Percentiles rank a stretch among this genome's conserved stretches.
phyloP scores from a whole-genome alignment of 2,888 invertebrate genomes.

The Drosophila diplacantha region DNA sequence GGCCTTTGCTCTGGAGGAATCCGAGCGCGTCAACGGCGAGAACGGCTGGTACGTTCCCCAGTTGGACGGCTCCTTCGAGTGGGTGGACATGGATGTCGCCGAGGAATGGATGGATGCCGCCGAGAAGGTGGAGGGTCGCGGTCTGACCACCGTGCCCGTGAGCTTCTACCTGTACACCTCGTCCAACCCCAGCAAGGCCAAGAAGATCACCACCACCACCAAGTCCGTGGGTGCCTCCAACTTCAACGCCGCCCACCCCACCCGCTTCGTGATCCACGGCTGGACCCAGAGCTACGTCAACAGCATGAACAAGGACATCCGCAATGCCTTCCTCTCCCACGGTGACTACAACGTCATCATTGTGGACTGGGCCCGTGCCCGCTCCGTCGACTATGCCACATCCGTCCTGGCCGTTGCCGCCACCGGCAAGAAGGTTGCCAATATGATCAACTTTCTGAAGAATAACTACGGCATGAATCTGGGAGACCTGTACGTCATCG shows the following conservation, averaged over 20 bases:
- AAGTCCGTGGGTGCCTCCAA: conserved; percentile 49
- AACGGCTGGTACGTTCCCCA: conserved; percentile 68
- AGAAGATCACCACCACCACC: conserved; percentile 48
- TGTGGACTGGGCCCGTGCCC: conserved; percentile 81
- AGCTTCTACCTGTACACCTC: conserved; percentile 66
- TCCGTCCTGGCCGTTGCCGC: conserved; percentile 78
- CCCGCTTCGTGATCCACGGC: conserved; percentile 79
- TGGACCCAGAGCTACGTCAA: conserved; percentile 80
- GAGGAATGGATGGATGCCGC: conserved; percentile 47
- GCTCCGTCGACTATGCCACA: conserved; percentile 80
- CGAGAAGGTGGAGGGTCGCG: conserved; percentile 43
- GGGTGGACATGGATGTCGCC: conserved; percentile 59
- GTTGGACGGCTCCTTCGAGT: conserved; percentile 57
- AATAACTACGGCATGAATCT: conserved; percentile 78
- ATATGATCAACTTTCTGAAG: conserved; percentile 76
- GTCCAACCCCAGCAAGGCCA: conserved; percentile 56
- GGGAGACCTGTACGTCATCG: conserved; percentile 79
- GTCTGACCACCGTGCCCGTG: conserved; percentile 45
- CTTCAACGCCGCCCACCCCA: conserved; percentile 57
- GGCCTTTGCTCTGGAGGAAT: conserved; percentile 33
- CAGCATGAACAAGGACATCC: conserved; percentile 62
- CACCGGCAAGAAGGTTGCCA: conserved; percentile 70
- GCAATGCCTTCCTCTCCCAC: conserved; percentile 79
- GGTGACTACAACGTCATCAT: conserved; percentile 81
- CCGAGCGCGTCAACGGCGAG: conserved; percentile 57